Base-by-base conservation (phyloP, 2,797 vertebrate genomes). In the Botia kubotai region DNA sequence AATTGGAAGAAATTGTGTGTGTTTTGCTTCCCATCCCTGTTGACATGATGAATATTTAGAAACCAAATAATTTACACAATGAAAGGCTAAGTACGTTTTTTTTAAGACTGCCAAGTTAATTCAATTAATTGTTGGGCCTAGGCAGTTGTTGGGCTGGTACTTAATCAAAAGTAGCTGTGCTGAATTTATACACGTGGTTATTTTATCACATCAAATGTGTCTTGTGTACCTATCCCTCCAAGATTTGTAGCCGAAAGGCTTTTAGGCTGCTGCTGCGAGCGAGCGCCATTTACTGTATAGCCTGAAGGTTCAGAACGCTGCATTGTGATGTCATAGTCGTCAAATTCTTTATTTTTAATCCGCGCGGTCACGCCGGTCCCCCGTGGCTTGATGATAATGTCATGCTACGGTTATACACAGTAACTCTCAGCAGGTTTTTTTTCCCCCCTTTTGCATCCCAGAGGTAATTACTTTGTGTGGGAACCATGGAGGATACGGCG, bases 381-480 rank as follows among this genome's bases (percentile, higher is more conserved):
- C 62, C 36, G 33, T 7, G 3, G 33, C 62, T 65, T 65, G 62
- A 65, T 65, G 17, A n/a, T 65, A 39, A 39, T 65, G 33, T 39
- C 11, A 65, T 36, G 62, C 62, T 65, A 36, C n/a, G 33, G 62
- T 65, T 65, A n/a, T 65, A n/a, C 63, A 66, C 8, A 33, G 4
- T 39, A 36, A 66, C 33, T 66, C 63, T 66, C 26, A 33, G 63
- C 63, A 66, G 70, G 33, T 16, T 1, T 19, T 65, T 57, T 48
- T 8, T 4, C 33, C 33, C 26, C 17, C 16, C 19, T 12, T 29
- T 72, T 57, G 26, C 8, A 39, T 75, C 77, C 58, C 77, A 71
- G 43, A 72, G 58, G 77, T 83, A 76, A 83, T 83, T 80, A 80
- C 39, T 52, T 48, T 65, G 48, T 70, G 70, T 66, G 69, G 53